phyloP scores from a whole-genome alignment of 2,888 invertebrate species.

The Morpho helenor region DNA sequence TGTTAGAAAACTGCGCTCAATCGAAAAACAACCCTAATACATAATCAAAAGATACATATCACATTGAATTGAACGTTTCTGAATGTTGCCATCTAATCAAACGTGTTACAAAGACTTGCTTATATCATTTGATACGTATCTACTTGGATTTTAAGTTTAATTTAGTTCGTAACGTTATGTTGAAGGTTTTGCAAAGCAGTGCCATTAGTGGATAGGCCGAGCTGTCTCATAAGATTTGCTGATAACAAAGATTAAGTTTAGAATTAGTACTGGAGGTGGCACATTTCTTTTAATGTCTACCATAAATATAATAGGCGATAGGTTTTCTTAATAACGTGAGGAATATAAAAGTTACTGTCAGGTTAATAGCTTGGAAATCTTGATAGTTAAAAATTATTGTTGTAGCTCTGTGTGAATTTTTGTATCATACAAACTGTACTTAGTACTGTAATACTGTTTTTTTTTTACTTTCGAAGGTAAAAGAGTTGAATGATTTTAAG shows the following conservation, averaged over 20 bases:
- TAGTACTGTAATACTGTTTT: too few species aligned
- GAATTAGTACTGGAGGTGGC: conserved; percentile 34
- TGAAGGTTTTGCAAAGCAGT: conserved; percentile 47
- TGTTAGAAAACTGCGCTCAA: conserved; percentile 38
- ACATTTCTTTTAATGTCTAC: conserved; percentile 8
- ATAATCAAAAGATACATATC: conserved; percentile 23
- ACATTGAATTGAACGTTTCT: conserved; percentile 13
- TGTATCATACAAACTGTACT: too few species aligned
- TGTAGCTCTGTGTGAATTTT: too few species aligned
- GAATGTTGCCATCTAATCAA: conserved; percentile 56
- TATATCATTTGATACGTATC: conserved; percentile 29
- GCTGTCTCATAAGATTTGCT: conserved; percentile 52
- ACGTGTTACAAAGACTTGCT: conserved; percentile 43
- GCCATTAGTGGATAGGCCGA: conserved; percentile 50
- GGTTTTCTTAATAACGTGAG: background rate
- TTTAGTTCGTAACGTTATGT: conserved; percentile 25
- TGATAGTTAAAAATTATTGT: too few species aligned
- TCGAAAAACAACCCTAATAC: conserved; percentile 32
- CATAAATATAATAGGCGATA: conserved; percentile 14
- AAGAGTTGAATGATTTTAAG: too few species aligned
- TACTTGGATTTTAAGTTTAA: conserved; percentile 24
- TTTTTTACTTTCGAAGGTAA: too few species aligned
- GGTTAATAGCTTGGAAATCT: too few species aligned
- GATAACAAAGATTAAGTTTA: conserved; percentile 45
- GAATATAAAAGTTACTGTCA: too few species aligned